Evolutionary conservation across 2,888 invertebrate genomes (phyloP).

Genomic region (Ariolimax columbianus): DNA sequence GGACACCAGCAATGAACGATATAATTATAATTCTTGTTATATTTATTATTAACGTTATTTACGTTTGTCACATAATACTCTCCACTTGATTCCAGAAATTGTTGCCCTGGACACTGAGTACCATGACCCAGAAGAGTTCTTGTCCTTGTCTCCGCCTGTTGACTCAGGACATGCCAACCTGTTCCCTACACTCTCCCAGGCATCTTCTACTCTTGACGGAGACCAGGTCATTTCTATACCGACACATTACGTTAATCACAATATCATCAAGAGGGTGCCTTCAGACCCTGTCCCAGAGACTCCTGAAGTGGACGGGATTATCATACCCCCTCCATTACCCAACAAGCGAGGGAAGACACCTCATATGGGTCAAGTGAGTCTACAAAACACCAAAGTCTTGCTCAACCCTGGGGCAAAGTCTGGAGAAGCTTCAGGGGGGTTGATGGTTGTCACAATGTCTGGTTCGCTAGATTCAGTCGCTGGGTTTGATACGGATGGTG

Average conservation of each 20-base stretch:
- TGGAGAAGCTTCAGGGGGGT: constrained; percentile 8
- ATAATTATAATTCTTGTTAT: too few relatives aligned
- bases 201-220: not conserved
- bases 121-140: constrained; percentile 68
- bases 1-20: too few relatives aligned
- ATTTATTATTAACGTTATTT: not conserved
- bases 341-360: constrained; percentile 49
- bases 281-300: constrained; percentile 47
- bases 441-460: not conserved
- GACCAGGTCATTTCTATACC: not conserved
- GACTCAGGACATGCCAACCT: constrained; percentile 45
- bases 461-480: constrained; percentile 29
- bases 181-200: constrained; percentile 54
- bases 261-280: constrained; percentile 36
- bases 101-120: constrained; percentile 74
- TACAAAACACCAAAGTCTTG: constrained; percentile 33
- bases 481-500: constrained; percentile 36
- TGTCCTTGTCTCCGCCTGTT: constrained; percentile 58
- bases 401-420: not conserved
- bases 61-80: not conserved
- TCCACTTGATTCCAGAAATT: constrained; percentile 62
- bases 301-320: constrained; percentile 8
- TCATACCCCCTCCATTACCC: constrained; percentile 49
- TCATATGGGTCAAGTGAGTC: constrained; percentile 53
- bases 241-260: constrained; percentile 49